phyloP scores from a whole-genome alignment of 2,113 vertebrate species.

The Gymnobelideus leadbeateri region DNA sequence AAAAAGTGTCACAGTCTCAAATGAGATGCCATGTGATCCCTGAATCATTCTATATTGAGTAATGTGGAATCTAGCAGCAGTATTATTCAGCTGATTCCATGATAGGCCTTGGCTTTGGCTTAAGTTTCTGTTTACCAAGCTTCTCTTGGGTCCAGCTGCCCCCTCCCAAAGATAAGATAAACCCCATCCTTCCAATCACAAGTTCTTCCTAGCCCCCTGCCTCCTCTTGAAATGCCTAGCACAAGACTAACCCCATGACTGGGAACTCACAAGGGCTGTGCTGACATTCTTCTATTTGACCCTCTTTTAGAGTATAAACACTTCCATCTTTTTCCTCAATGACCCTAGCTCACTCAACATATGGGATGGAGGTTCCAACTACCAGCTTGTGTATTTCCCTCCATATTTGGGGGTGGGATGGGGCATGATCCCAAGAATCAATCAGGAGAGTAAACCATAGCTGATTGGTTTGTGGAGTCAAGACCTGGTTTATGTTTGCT shows the following conservation, averaged over 20 bases:
- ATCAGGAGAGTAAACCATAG: background rate
- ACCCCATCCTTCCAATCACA: background rate
- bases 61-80: background rate
- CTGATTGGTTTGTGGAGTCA: too few relatives aligned
- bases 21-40: background rate
- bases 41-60: background rate
- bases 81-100: background rate
- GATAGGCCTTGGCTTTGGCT: background rate
- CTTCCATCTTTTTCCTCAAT: background rate
- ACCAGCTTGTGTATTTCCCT: background rate
- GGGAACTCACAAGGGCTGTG: background rate
- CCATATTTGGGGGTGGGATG: background rate
- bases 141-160: background rate
- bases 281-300: background rate
- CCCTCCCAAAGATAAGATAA: background rate
- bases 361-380: background rate
- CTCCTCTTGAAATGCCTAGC: background rate
- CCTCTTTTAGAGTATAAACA: background rate
- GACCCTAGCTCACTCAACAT: background rate
- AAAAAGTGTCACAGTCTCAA: background rate
- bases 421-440: background rate
- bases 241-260: background rate
- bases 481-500: background rate
- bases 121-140: background rate
- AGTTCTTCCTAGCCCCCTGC: background rate